Evolutionary conservation across 2,113 vertebrate genomes (phyloP).

Genomic region (Tupaia tana): DNA sequence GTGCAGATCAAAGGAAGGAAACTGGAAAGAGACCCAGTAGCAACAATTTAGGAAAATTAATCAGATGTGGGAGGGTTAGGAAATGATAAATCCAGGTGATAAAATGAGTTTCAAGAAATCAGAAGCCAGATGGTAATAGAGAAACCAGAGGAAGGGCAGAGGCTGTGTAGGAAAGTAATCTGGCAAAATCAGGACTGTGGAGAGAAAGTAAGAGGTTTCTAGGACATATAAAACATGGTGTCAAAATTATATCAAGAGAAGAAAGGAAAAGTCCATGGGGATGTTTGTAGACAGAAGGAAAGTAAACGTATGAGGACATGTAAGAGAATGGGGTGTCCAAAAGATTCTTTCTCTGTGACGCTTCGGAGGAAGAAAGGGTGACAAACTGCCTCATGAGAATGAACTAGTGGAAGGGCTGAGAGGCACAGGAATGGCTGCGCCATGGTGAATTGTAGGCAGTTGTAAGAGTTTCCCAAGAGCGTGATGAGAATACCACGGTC

Average conservation of each 20-base stretch:
- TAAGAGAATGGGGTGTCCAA: neutral
- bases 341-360: neutral
- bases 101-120: constrained; percentile 18
- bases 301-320: neutral
- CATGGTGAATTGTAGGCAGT: neutral
- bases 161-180: neutral
- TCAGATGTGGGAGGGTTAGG: neutral
- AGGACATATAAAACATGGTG: neutral
- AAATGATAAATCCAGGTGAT: neutral
- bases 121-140: neutral
- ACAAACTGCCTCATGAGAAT: constrained; percentile 1
- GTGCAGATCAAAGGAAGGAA: constrained; percentile 12
- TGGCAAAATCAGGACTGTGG: neutral
- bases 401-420: neutral
- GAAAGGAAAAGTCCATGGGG: neutral
- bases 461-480: neutral
- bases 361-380: neutral
- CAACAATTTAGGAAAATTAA: constrained; percentile 37
- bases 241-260: constrained; percentile 23
- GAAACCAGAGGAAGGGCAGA: neutral
- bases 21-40: neutral
- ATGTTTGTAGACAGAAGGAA: neutral
- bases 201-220: neutral
- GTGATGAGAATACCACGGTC: neutral
- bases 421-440: neutral